Conservation (phyloP, 2,888 invertebrate species). For the Lagria hirta region DNA sequence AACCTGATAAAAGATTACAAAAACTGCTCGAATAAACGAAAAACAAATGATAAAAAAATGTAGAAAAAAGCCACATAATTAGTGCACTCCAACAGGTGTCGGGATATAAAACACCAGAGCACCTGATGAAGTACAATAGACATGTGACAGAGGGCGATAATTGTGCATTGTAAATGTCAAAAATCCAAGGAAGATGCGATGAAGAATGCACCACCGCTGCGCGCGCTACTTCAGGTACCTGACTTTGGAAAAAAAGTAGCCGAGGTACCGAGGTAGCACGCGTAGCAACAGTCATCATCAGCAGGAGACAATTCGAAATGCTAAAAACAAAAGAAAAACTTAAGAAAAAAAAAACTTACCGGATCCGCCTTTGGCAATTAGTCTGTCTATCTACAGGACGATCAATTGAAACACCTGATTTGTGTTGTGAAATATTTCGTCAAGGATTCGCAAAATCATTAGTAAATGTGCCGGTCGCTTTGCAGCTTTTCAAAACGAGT, state of each 20-base stretch:
- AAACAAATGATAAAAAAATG: no score
- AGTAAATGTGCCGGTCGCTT: constrained; percentile 26
- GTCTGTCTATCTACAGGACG: constrained; percentile 1
- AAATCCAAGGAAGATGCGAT: constrained; percentile 6
- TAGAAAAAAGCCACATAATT: constrained; percentile 76
- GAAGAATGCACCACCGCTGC: constrained; percentile 62
- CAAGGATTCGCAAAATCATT: constrained; percentile 29
- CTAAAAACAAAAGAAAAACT: constrained; percentile 3
- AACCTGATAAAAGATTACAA: not conserved
- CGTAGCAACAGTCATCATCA: constrained; percentile 59
- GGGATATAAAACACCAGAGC: constrained; percentile 93
- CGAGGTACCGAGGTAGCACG: constrained; percentile 90
- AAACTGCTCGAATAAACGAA: no score
- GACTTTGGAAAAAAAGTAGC: constrained; percentile 72
- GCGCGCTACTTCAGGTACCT: constrained; percentile 99
- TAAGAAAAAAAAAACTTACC: constrained; percentile 5
- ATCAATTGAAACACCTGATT: constrained; percentile 22
- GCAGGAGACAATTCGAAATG: constrained; percentile 6
- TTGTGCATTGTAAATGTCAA: constrained; percentile 10
- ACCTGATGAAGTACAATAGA: constrained; percentile 99
- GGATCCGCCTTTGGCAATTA: constrained; percentile 1
- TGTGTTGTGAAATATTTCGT: constrained; percentile 19
- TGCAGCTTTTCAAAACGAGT: constrained; percentile 46
- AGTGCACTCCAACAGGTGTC: constrained; percentile 99
- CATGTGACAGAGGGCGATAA: constrained; percentile 72